Percentiles rank a stretch among this genome's conserved stretches.
These are phyloP conservation scores for Pedionomus torquatus DNA, from an alignment of 2,113 vertebrate species.

Conservation along the genomic window DNA sequence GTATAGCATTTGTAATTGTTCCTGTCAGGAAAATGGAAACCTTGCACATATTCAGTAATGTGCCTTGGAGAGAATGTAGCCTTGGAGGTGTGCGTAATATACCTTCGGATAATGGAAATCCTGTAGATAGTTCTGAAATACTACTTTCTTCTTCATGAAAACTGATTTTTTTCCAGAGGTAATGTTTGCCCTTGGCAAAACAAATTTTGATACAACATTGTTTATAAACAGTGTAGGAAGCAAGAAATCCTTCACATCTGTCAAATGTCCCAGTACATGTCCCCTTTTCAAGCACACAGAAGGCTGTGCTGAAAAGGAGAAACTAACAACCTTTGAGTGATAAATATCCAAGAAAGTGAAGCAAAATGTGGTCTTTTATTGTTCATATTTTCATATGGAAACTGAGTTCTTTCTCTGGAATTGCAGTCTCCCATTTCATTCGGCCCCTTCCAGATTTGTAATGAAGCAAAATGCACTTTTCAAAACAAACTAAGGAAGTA, in stretches of 20 bases:
- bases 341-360: background rate
- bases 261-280: background rate
- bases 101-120: slow-evolving; percentile 74
- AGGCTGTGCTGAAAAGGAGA: background rate
- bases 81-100: slow-evolving; percentile 73
- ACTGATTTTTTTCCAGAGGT: slow-evolving; percentile 62
- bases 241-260: slow-evolving; percentile 7
- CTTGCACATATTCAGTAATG: slow-evolving; percentile 66
- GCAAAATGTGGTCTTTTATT: background rate
- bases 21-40: slow-evolving; percentile 80
- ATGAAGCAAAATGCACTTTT: background rate
- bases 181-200: slow-evolving; percentile 69
- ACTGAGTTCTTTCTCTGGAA: background rate
- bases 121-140: slow-evolving; percentile 63
- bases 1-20: slow-evolving; percentile 76
- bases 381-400: background rate
- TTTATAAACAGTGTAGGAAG: slow-evolving; percentile 53
- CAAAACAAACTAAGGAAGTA: background rate
- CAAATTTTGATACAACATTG: slow-evolving; percentile 27
- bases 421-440: background rate
- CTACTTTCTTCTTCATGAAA: background rate
- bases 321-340: background rate
- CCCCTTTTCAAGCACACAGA: background rate
- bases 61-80: slow-evolving; percentile 70
- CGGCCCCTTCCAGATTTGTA: background rate